Percentiles rank a stretch among this genome's conserved stretches.
Evolutionary conservation across 2,113 vertebrate genomes (phyloP).

Genomic region (Alosa alosa): DNA sequence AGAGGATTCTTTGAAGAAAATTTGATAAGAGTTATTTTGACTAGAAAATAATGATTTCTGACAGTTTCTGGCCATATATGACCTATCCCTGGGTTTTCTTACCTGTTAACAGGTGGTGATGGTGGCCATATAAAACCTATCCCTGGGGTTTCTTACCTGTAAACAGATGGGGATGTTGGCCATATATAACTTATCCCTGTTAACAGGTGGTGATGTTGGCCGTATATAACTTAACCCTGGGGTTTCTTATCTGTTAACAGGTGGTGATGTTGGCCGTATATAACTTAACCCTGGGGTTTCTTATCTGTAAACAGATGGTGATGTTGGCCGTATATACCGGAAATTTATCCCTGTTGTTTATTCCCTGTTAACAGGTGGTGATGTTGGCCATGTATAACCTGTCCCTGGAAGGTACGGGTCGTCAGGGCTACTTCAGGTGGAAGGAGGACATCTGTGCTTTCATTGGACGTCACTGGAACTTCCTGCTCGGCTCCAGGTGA

Average conservation of each 20-base stretch:
- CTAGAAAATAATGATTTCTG: too few species aligned
- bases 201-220: slow-evolving; percentile 95
- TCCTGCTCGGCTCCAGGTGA: slow-evolving; percentile 89
- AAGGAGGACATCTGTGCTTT: slow-evolving; percentile 99
- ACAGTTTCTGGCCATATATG: background rate
- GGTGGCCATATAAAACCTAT: background rate
- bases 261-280: background rate
- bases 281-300: slow-evolving; percentile 9
- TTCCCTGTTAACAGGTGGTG: slow-evolving; percentile 79
- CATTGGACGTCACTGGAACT: slow-evolving; percentile 96
- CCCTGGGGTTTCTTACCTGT: slow-evolving; percentile 16
- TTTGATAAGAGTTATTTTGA: too few species aligned
- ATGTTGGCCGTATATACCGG: slow-evolving; percentile 93
- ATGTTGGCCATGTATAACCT: slow-evolving; percentile 99
- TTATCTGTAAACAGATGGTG: slow-evolving; percentile 61
- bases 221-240: slow-evolving; percentile 97
- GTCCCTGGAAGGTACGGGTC: slow-evolving; percentile 93
- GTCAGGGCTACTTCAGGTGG: slow-evolving; percentile 98
- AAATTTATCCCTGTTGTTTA: slow-evolving; percentile 70
- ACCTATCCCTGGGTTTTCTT: slow-evolving; percentile 14
- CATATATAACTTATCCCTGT: slow-evolving; percentile 86
- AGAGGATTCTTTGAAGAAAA: too few species aligned
- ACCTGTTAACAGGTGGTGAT: slow-evolving; percentile 22
- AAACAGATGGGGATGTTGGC: slow-evolving; percentile 86
- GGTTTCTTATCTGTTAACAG: slow-evolving; percentile 58